These are phyloP conservation scores for Acropternis orthonyx DNA, from an alignment of 2,797 vertebrate species.

Conservation along the genomic window DNA sequence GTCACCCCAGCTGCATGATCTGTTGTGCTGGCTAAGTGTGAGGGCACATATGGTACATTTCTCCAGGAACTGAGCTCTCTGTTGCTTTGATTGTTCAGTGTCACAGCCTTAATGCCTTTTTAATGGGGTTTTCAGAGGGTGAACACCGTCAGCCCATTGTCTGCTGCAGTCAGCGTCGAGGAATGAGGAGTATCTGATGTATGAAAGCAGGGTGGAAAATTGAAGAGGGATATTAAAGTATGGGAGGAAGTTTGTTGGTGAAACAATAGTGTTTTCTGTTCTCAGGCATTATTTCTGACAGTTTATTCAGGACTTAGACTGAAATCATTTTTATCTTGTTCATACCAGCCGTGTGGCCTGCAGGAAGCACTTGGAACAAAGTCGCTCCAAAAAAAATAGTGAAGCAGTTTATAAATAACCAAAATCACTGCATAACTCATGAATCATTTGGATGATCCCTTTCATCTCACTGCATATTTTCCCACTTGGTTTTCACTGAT, in stretches of 20 bases:
- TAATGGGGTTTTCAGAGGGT: conserved; percentile 9
- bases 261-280: neutral
- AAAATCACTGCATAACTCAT: neutral
- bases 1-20: neutral
- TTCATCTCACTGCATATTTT: neutral
- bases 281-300: neutral
- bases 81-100: neutral
- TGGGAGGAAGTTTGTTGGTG: neutral
- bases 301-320: neutral
- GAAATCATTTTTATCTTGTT: neutral
- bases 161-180: neutral
- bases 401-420: neutral
- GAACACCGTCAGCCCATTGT: neutral
- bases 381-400: neutral
- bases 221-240: neutral
- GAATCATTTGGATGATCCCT: neutral
- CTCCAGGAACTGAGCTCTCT: neutral
- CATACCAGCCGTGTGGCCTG: neutral
- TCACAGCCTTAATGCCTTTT: conserved; percentile 19
- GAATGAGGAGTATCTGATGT: neutral
- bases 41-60: neutral
- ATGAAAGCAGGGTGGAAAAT: neutral
- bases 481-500: neutral
- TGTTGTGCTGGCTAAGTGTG: neutral
- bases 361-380: neutral